phyloP scores from a whole-genome alignment of 2,113 vertebrate genomes.

The Raphicerus campestris region DNA sequence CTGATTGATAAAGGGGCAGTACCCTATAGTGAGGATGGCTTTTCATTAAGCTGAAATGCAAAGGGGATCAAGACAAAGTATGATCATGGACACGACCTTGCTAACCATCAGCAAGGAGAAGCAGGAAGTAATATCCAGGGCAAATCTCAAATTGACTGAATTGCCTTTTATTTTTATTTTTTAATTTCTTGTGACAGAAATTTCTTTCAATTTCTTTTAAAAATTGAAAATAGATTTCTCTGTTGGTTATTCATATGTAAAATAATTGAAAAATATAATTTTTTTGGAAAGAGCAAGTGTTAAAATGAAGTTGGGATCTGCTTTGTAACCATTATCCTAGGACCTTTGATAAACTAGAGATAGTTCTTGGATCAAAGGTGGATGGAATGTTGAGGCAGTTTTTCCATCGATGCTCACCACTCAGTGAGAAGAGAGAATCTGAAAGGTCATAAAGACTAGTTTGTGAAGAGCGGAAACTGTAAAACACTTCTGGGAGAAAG shows the following conservation, averaged over 20 bases:
- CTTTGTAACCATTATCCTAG: not conserved
- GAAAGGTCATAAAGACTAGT: not conserved
- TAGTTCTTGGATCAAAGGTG: not conserved
- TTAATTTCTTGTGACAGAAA: not conserved
- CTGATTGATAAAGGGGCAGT: not conserved
- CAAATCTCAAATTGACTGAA: not conserved
- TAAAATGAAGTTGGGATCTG: not conserved
- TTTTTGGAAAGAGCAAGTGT: not conserved
- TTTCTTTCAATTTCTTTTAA: not conserved
- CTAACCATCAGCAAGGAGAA: not conserved
- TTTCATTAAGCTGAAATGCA: constrained; percentile 10
- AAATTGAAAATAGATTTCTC: not conserved
- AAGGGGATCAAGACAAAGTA: not conserved
- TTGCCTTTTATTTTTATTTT: not conserved
- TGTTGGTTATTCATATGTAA: not conserved
- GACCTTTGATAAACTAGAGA: not conserved
- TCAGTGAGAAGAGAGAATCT: not conserved
- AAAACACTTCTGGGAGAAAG: not conserved
- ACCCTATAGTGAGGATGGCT: not conserved
- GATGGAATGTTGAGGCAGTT: not conserved
- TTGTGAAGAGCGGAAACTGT: not conserved
- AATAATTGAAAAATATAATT: not conserved
- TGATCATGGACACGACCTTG: not conserved
- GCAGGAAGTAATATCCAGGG: not conserved
- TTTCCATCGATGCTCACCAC: not conserved